phyloP scores from a whole-genome alignment of 2,113 vertebrate species.

The Callipepla californica region DNA sequence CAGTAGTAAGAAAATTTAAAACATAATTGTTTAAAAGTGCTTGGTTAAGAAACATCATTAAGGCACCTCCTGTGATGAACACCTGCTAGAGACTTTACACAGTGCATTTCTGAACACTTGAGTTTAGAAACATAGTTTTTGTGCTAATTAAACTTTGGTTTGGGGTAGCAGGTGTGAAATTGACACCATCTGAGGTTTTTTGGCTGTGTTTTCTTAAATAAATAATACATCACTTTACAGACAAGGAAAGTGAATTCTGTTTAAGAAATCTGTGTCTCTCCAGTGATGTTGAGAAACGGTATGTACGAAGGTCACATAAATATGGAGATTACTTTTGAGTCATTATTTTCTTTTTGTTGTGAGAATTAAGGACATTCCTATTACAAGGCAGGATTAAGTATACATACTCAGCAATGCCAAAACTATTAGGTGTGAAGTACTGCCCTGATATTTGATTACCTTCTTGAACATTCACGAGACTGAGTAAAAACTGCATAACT shows the following conservation, averaged over 20 bases:
- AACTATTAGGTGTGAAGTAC: background rate
- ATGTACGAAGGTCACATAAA: background rate
- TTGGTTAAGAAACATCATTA: background rate
- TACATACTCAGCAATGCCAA: rapidly evolving
- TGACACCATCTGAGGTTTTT: background rate
- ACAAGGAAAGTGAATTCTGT: background rate
- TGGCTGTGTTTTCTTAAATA: background rate
- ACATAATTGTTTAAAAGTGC: background rate
- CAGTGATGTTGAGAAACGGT: background rate
- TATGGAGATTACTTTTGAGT: background rate
- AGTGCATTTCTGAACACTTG: background rate
- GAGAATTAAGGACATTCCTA: background rate
- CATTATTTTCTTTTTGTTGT: background rate
- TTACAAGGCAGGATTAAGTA: background rate
- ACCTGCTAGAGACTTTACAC: background rate
- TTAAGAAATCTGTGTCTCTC: background rate
- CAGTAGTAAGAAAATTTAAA: background rate
- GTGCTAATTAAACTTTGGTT: conserved; percentile 9
- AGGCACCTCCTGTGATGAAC: conserved; percentile 8
- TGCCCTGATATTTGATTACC: background rate
- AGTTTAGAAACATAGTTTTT: conserved; percentile 9
- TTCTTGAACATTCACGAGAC: background rate
- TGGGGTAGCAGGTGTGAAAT: conserved; percentile 3
- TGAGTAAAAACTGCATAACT: background rate
- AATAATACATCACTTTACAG: background rate